Percentiles rank a stretch among this genome's conserved stretches.
These are phyloP conservation scores for Phalacrocorax brasilianus DNA, from an alignment of 2,113 vertebrate species.

Conservation along the genomic window DNA sequence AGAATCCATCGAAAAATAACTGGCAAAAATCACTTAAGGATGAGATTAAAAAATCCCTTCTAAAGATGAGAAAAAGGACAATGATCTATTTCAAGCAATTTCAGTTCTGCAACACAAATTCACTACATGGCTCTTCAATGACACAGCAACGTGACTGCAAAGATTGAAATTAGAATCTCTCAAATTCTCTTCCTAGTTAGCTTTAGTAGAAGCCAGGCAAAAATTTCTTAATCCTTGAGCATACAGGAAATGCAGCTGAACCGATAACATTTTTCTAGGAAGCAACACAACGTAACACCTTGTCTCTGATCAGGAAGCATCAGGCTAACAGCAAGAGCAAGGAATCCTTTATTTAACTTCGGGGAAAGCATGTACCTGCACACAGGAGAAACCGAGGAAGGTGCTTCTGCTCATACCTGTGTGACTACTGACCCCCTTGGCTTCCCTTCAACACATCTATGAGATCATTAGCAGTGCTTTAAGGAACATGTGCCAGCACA, in stretches of 20 bases:
- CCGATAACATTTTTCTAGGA: background rate
- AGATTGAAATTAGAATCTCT: fast-evolving
- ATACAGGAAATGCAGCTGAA: fast-evolving
- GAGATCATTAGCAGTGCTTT: background rate
- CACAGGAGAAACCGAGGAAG: background rate
- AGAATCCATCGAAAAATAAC: background rate
- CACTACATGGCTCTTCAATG: background rate
- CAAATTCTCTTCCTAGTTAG: background rate
- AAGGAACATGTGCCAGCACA: background rate
- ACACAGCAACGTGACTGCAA: background rate
- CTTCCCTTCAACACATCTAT: background rate
- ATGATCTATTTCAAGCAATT: fast-evolving
- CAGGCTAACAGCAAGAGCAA: background rate
- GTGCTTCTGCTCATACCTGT: background rate
- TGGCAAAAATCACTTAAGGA: background rate
- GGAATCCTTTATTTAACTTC: background rate
- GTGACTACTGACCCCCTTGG: background rate
- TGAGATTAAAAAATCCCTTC: background rate
- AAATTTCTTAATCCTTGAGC: background rate
- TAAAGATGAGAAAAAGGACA: background rate
- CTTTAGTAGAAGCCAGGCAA: background rate
- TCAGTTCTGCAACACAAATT: background rate
- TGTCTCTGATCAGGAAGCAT: background rate
- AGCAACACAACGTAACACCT: background rate
- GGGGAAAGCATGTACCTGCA: fast-evolving